Conservation (phyloP, 1,140 invertebrate genomes). For the Diuraphis noxia region DNA sequence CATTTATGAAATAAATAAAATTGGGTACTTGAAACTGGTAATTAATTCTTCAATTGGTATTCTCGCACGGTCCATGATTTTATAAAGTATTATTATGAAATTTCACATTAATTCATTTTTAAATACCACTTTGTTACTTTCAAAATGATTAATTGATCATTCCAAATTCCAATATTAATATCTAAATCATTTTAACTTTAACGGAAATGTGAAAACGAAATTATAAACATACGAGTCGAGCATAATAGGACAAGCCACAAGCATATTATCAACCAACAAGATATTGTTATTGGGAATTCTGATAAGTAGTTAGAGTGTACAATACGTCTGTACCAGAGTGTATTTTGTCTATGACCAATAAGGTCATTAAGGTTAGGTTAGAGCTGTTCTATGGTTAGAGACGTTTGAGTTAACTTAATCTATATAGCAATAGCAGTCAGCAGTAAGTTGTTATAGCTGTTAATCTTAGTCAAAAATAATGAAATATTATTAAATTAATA, state of each 20-base stretch:
- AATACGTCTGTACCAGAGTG: not conserved
- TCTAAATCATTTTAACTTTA: slow-evolving; percentile 30
- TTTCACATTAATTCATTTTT: not conserved
- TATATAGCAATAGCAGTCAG: too few relatives aligned
- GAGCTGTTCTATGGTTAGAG: too few relatives aligned
- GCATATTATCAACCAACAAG: not conserved
- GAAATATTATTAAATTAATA: too few relatives aligned
- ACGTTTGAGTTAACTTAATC: too few relatives aligned
- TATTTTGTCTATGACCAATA: not conserved
- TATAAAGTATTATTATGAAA: not conserved
- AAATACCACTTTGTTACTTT: not conserved
- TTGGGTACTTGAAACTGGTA: slow-evolving; percentile 7
- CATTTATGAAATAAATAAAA: not conserved
- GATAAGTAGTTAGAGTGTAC: not conserved
- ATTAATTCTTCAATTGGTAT: slow-evolving; percentile 42
- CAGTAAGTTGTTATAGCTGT: too few relatives aligned
- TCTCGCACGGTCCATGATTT: not conserved
- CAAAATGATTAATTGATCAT: too few relatives aligned
- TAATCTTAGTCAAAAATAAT: too few relatives aligned
- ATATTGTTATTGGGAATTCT: not conserved
- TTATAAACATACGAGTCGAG: not conserved
- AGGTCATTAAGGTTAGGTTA: too few relatives aligned
- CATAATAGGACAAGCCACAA: not conserved
- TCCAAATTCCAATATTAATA: too few relatives aligned
- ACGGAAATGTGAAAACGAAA: slow-evolving; percentile 13